phyloP scores from a whole-genome alignment of 2,888 invertebrate species.

The Aphrophora alni region DNA sequence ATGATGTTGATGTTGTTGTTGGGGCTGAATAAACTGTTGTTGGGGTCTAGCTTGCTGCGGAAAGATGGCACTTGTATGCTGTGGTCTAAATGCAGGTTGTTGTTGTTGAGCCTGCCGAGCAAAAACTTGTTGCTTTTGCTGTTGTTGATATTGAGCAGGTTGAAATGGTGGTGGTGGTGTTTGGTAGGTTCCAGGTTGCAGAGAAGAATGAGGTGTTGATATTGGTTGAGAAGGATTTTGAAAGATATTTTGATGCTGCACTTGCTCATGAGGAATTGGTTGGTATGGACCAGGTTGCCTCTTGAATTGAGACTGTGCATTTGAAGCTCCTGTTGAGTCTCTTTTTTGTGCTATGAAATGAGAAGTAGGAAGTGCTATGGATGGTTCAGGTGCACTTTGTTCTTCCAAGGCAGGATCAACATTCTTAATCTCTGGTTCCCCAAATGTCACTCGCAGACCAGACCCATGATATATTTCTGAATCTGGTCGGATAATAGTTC shows the following conservation, averaged over 20 bases:
- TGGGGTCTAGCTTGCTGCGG: slow-evolving; percentile 38
- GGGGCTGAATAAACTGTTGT: slow-evolving; percentile 43
- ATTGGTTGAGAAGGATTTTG: not conserved
- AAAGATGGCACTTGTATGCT: slow-evolving; percentile 56
- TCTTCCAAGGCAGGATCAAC: slow-evolving; percentile 34
- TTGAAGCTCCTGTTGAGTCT: slow-evolving; percentile 29
- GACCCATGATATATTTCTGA: slow-evolving; percentile 80
- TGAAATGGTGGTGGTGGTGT: slow-evolving; percentile 41
- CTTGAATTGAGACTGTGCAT: slow-evolving; percentile 36
- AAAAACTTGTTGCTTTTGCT: slow-evolving; percentile 47
- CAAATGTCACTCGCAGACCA: slow-evolving; percentile 83
- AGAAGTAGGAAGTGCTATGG: slow-evolving; percentile 38
- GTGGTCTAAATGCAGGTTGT: slow-evolving; percentile 45
- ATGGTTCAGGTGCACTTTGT: slow-evolving; percentile 44
- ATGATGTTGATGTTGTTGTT: slow-evolving; percentile 45
- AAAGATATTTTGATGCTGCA: slow-evolving; percentile 21
- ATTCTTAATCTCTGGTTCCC: slow-evolving; percentile 62
- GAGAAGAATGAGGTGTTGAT: slow-evolving; percentile 11
- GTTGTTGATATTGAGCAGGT: slow-evolving; percentile 30
- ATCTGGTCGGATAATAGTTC: slow-evolving; percentile 86
- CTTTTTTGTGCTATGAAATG: slow-evolving; percentile 41
- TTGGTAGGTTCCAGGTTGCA: slow-evolving; percentile 24
- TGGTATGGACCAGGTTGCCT: slow-evolving; percentile 47
- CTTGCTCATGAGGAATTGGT: slow-evolving; percentile 33
- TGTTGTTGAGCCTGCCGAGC: slow-evolving; percentile 47